These are phyloP conservation scores for Mormyrus hasselquistii DNA, from an alignment of 2,797 vertebrate genomes.

Conservation along the genomic window DNA sequence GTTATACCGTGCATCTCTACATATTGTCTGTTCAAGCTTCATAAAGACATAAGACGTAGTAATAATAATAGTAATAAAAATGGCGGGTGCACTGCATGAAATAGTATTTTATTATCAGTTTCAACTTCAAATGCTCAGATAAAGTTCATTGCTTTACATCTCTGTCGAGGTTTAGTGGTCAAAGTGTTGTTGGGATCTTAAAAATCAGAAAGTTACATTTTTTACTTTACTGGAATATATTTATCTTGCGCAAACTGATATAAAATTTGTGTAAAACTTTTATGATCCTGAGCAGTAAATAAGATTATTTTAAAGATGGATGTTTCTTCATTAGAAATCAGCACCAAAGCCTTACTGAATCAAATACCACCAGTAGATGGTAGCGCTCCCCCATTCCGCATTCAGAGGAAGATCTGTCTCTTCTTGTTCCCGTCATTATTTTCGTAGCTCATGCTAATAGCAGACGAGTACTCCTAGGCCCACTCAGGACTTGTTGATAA, in stretches of 20 bases:
- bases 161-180: not conserved
- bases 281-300: not conserved
- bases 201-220: not conserved
- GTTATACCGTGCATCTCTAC: not conserved
- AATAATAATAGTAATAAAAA: not conserved
- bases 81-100: not conserved
- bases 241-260: not conserved
- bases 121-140: not conserved
- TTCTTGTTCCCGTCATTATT: not conserved
- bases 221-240: not conserved
- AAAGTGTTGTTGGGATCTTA: not conserved
- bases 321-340: not conserved
- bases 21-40: not conserved
- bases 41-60: not conserved
- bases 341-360: not conserved
- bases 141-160: not conserved
- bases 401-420: not conserved
- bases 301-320: not conserved
- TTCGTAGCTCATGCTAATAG: not conserved
- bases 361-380: conserved; percentile 29
- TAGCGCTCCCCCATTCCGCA: conserved; percentile 6
- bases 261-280: not conserved
- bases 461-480: not conserved
- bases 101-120: not conserved
- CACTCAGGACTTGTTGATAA: not conserved